Evolutionary conservation across 2,113 vertebrate species (phyloP).

Genomic region (Scolopax mira): DNA sequence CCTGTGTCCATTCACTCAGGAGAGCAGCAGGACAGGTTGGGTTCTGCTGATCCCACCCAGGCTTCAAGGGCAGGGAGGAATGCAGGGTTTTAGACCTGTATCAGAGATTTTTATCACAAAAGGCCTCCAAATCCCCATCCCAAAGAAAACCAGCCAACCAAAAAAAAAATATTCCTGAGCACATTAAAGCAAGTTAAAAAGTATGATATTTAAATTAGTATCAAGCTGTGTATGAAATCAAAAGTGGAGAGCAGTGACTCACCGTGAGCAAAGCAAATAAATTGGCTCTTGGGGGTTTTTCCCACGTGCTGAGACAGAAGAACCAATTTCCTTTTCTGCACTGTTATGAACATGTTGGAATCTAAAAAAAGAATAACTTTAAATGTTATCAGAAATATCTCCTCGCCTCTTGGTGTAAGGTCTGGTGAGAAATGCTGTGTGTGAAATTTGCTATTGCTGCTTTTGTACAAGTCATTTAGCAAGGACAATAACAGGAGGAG

Average conservation of each 20-base stretch:
- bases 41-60: neutral
- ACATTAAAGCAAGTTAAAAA: neutral
- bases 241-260: neutral
- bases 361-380: neutral
- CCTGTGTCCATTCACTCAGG: neutral
- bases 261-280: neutral
- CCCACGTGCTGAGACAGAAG: neutral
- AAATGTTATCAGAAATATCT: neutral
- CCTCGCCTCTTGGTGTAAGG: neutral
- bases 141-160: neutral
- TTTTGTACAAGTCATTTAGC: neutral
- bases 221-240: neutral
- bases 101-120: neutral
- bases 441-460: neutral
- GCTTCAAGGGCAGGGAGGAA: neutral
- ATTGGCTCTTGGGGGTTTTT: neutral
- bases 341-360: neutral
- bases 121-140: neutral
- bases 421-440: neutral
- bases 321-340: neutral
- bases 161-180: neutral
- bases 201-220: neutral
- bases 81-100: neutral
- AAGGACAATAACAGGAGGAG: neutral
- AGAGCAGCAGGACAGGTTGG: neutral